These are phyloP conservation scores for Drosophila sucinea DNA, from an alignment of 1,140 invertebrate species.

Conservation along the genomic window DNA sequence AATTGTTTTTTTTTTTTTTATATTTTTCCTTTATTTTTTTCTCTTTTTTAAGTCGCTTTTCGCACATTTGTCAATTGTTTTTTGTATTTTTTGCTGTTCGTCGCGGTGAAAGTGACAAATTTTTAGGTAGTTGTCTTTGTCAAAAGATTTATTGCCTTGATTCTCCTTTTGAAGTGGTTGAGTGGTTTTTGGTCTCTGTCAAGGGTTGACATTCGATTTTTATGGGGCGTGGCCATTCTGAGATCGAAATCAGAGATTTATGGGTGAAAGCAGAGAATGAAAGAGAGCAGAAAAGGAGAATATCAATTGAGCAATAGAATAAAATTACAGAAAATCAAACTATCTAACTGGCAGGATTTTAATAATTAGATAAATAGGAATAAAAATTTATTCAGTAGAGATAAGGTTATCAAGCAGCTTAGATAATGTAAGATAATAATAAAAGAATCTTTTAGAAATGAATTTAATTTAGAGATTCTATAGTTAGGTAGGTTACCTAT, in stretches of 20 bases:
- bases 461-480: too few relatives aligned
- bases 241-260: slow-evolving; percentile 62
- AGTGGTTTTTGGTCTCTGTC: slow-evolving; percentile 50
- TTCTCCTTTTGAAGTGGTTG: slow-evolving; percentile 65
- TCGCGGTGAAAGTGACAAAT: slow-evolving; percentile 71
- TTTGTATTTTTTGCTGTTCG: slow-evolving; percentile 16
- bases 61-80: slow-evolving; percentile 67
- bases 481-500: too few relatives aligned
- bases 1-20: slow-evolving; percentile 39
- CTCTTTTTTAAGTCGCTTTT: slow-evolving; percentile 40
- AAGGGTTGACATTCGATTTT: slow-evolving; percentile 54
- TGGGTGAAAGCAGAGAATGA: slow-evolving; percentile 24
- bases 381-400: too few relatives aligned
- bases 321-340: not conserved
- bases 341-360: not conserved
- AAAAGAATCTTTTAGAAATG: too few relatives aligned
- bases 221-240: slow-evolving; percentile 45
- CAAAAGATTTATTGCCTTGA: slow-evolving; percentile 59
- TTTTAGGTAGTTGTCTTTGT: slow-evolving; percentile 47
- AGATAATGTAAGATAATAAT: too few relatives aligned
- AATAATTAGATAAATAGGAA: too few relatives aligned
- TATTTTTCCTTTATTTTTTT: slow-evolving; percentile 34
- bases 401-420: too few relatives aligned
- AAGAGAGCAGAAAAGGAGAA: not conserved
- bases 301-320: not conserved